Conservation (phyloP, 37 sponge, comb jelly and placozoan species). For the Hexactinellida sp. region DNA sequence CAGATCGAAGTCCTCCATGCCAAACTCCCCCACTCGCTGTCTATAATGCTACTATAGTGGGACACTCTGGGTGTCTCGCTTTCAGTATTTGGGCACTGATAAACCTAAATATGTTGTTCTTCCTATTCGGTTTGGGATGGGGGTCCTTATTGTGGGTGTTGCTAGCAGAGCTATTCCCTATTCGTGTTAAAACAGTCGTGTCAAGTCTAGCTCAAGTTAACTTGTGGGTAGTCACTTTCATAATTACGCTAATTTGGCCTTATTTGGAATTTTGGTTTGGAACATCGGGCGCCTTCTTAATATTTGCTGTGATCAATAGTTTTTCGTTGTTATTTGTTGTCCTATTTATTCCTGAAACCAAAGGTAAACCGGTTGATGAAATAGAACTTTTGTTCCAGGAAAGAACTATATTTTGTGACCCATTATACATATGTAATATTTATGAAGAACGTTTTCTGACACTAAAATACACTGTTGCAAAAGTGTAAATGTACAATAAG, state of each 20-base stretch:
- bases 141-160: background rate
- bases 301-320: background rate
- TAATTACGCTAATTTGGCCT: background rate
- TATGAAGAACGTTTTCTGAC: too few species aligned
- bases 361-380: background rate
- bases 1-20: background rate
- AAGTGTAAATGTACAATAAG: too few species aligned
- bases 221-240: background rate
- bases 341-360: background rate
- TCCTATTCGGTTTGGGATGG: background rate
- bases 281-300: background rate
- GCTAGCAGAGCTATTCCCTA: background rate
- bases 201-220: background rate
- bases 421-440: background rate
- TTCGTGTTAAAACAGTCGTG: background rate
- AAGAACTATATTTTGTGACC: background rate
- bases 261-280: constrained; percentile 10
- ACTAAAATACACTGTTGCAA: too few species aligned
- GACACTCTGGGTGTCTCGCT: background rate
- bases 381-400: background rate
- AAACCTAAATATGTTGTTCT: background rate
- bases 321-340: background rate
- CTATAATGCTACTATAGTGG: background rate
- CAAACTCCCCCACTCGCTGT: background rate
- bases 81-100: background rate